Evolutionary conservation across 1,140 invertebrate genomes (phyloP), one percentile per base, ranked within the genome.

Genomic region (Euschistus heros): DNA sequence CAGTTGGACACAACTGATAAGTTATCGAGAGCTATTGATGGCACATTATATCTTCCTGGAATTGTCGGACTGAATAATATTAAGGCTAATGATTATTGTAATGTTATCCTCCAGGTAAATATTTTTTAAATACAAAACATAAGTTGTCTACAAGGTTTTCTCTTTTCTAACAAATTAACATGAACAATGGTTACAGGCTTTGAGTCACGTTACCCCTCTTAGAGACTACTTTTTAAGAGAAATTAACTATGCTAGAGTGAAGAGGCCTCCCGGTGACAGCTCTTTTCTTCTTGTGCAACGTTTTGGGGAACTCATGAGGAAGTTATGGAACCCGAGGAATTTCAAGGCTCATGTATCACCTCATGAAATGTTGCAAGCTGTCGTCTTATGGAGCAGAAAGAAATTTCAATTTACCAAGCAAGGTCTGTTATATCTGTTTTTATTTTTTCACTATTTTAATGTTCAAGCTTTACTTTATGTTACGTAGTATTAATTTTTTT

Each of bases 321-420:
- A 99, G 77, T 79, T 99, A 69, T 99, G 97, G 97, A 99, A 99
- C 78, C 95, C 96, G 0, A 79, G 94, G 65, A 98, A 98, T 74
- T 99, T 99, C 74, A 99, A 99, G 79, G 92, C 96, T 5, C 97
- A 99, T 74, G 97, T 99, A 1, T 98, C 94, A 62, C 97, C 97
- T 0, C 97, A 99, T 77, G 97, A 99, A 81, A 99, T 99, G 97
- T 78, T 99, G 15, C 97, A 99, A 78, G 94, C 97, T 37, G 95
- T 99, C 33, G 97, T 99, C 0, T 77, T 98, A 8, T 98, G 94
- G 87, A 97, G 94, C 71, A 92, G 94, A 75, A 99, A 99, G 74
- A 85, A 86, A 70, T 99, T 98, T 75, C 96, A 99, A 75, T 97
- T 99, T 74, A 99, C 94, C 2, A 86, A 96, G 74, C 97, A 99